Evolutionary conservation across 2,888 invertebrate species (phyloP), one percentile per base, ranked within the genome.

Genomic region (Bombyx huttoni): DNA sequence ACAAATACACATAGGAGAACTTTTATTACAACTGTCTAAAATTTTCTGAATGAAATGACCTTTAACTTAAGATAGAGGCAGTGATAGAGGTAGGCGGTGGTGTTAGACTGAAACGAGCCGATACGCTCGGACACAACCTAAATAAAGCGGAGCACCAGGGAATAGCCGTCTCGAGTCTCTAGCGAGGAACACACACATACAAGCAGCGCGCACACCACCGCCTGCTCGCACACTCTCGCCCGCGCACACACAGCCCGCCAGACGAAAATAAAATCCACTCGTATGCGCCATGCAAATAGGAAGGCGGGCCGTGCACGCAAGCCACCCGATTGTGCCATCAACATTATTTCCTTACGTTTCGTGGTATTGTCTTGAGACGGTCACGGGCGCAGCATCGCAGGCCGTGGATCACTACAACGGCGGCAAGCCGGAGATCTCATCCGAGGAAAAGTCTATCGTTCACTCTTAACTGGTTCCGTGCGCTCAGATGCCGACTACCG

Each of bases 251-350:
- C 60, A 65, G 67, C 63, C 68, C 65, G 65, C 80, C 81, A 86
- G 86, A 87, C 87, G 80, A 87, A 88, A 88, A 88, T 88, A 88
- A 87, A 85, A 86, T 84, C 75, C 81, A 83, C 83, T 85, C 80
- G 83, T 82, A 85, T 86, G 81, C 81, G 85, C 85, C 83, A 84
- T 86, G 87, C 87, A 83, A 87, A 86, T 86, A 84, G 83, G 83
- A 85, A 85, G 84, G 73, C 78, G 75, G 75, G 71, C 67, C 72
- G 75, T 73, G 70, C 75, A 80, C 77, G 75, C 81, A 68, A 77
- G 64, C 74, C 71, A 71, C 71, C 64, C 75, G 73, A 81, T 79
- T 78, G 75, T 79, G 82, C 80, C 78, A 73, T 79, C 71, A 74
- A 80, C 3, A 40, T 10, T 40, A 40, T 40, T 80, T 84, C 85